phyloP scores from a whole-genome alignment of 2,888 invertebrate species.

The Macropis europaea region DNA sequence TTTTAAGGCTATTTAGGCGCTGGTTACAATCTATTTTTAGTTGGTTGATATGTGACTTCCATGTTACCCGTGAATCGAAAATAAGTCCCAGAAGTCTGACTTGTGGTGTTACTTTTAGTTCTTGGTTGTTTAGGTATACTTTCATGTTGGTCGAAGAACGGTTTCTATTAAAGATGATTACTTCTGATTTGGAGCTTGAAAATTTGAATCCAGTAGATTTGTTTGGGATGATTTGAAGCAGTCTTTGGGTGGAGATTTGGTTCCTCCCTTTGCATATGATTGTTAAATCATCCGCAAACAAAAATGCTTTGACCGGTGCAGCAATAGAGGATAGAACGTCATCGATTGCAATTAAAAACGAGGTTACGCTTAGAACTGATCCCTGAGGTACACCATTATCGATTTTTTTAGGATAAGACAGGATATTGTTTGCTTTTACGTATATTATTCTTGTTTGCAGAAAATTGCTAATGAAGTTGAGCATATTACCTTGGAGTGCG shows the following conservation, averaged over 20 bases:
- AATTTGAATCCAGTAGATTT: not conserved
- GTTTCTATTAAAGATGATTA: too few relatives aligned
- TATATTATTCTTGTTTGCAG: not conserved
- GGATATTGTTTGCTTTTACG: not conserved
- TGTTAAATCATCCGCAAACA: not conserved
- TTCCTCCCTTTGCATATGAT: not conserved
- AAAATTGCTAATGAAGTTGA: not conserved
- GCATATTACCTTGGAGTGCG: not conserved
- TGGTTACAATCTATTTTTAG: too few relatives aligned
- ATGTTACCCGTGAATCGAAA: too few relatives aligned
- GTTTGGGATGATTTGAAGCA: not conserved
- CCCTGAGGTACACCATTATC: constrained; percentile 1
- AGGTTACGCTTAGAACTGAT: not conserved
- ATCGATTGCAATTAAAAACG: not conserved
- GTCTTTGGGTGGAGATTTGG: not conserved
- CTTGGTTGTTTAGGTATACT: too few relatives aligned
- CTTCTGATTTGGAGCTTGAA: not conserved
- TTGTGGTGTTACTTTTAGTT: too few relatives aligned
- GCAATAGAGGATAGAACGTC: not conserved
- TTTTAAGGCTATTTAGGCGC: too few relatives aligned
- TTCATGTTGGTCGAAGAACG: too few relatives aligned
- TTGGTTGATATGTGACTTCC: too few relatives aligned
- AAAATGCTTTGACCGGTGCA: not conserved
- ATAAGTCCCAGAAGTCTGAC: too few relatives aligned
- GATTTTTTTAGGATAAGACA: not conserved